Conservation (phyloP, 2,888 invertebrate genomes). For the Troides oblongomaculatus region DNA sequence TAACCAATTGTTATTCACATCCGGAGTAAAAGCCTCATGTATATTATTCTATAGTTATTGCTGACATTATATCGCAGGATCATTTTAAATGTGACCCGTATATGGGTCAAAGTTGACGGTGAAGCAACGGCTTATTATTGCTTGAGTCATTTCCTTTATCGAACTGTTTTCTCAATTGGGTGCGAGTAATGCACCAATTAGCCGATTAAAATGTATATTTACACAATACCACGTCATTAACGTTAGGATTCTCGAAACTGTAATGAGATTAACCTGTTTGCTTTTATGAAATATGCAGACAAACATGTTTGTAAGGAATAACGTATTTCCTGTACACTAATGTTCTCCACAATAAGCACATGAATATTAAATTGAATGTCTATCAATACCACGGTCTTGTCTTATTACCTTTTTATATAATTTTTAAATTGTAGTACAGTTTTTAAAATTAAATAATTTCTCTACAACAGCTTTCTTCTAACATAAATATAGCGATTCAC, state of each 20-base stretch:
- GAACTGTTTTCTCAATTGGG: constrained; percentile 20
- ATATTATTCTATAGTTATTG: neutral
- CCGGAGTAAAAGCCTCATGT: too few relatives aligned
- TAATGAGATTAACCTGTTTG: neutral
- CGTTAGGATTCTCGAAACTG: neutral
- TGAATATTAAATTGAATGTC: too few relatives aligned
- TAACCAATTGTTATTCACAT: too few relatives aligned
- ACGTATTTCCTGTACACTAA: too few relatives aligned
- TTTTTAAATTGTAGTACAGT: too few relatives aligned
- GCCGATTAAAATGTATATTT: constrained; percentile 3
- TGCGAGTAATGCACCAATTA: constrained; percentile 3
- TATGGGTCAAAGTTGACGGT: constrained; percentile 13
- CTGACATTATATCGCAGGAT: constrained; percentile 18
- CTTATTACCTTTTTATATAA: too few relatives aligned
- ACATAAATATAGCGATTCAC: too few relatives aligned
- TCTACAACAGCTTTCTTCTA: too few relatives aligned
- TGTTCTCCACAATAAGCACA: too few relatives aligned
- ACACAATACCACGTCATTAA: constrained; percentile 3
- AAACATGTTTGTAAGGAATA: neutral
- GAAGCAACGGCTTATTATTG: constrained; percentile 11
- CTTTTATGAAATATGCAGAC: neutral
- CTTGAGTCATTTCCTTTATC: constrained; percentile 24
- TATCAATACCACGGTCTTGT: too few relatives aligned
- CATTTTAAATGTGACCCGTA: constrained; percentile 8
- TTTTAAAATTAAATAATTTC: too few relatives aligned